A percentile compares a stretch with the other conserved stretches of the same genome.
Evolutionary conservation across 2,888 invertebrate species (phyloP).

Genomic region (Stenolophus ochropezus): DNA sequence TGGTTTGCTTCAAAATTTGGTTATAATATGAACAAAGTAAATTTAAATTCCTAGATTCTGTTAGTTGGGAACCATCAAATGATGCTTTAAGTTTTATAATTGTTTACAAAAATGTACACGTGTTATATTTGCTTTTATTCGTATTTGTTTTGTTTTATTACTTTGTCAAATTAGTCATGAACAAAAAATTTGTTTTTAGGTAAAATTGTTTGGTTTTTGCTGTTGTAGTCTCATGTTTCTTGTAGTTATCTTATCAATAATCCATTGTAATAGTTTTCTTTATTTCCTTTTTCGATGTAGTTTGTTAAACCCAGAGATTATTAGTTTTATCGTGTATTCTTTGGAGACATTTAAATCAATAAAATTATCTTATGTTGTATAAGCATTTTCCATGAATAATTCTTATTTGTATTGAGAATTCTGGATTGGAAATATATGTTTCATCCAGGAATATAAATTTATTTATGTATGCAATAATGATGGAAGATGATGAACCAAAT

Average conservation of each 20-base stretch:
- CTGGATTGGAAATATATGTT: background rate
- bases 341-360: constrained; percentile 17
- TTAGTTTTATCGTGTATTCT: constrained; percentile 13
- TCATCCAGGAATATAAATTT: background rate
- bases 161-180: background rate
- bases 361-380: constrained; percentile 29
- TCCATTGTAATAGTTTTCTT: background rate
- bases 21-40: background rate
- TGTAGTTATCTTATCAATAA: constrained; percentile 22
- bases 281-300: background rate
- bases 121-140: constrained; percentile 27
- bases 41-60: background rate
- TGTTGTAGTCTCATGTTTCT: constrained; percentile 1
- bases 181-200: background rate
- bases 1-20: constrained; percentile 6
- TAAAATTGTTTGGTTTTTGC: background rate
- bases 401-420: background rate
- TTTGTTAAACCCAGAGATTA: constrained; percentile 4
- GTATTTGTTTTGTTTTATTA: background rate
- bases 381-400: constrained; percentile 25
- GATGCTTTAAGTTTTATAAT: constrained; percentile 41
- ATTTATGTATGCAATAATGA: background rate
- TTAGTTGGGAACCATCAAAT: constrained; percentile 37
- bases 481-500: background rate
- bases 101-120: constrained; percentile 37